These are phyloP conservation scores for Gymnocephalus cernua DNA, from an alignment of 2,113 vertebrate species.

Conservation along the genomic window DNA sequence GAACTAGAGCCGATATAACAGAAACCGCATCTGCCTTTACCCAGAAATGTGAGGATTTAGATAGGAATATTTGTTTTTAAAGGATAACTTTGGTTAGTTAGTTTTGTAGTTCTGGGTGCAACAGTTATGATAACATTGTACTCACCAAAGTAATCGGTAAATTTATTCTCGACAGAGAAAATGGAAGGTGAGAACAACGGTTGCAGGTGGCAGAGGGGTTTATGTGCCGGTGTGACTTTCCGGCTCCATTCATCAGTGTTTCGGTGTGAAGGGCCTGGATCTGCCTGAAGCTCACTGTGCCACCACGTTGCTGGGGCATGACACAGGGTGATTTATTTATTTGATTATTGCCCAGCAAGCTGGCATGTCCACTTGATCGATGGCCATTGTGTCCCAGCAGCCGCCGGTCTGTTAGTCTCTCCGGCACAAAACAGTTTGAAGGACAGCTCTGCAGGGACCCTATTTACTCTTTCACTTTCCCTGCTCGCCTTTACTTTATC, in stretches of 20 bases:
- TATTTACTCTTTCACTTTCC: slow-evolving; percentile 64
- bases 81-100: background rate
- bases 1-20: slow-evolving; percentile 21
- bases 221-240: slow-evolving; percentile 40
- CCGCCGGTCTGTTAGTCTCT: slow-evolving; percentile 66
- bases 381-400: slow-evolving; percentile 76
- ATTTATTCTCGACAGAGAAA: background rate
- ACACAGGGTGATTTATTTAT: slow-evolving; percentile 77
- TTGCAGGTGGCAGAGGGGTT: background rate
- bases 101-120: background rate
- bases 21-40: slow-evolving; percentile 9
- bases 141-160: background rate
- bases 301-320: slow-evolving; percentile 35
- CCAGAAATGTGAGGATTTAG: slow-evolving; percentile 18
- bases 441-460: slow-evolving; percentile 69
- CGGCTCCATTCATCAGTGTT: slow-evolving; percentile 58
- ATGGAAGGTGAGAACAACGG: background rate
- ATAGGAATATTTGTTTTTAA: background rate
- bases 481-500: slow-evolving; percentile 60
- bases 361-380: slow-evolving; percentile 72
- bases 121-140: background rate
- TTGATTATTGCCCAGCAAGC: slow-evolving; percentile 79
- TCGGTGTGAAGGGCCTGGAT: slow-evolving; percentile 24
- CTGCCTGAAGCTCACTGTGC: slow-evolving; percentile 53
- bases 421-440: slow-evolving; percentile 69